Evolutionary conservation across 2,113 vertebrate genomes (phyloP).

Genomic region (Lepus americanus): DNA sequence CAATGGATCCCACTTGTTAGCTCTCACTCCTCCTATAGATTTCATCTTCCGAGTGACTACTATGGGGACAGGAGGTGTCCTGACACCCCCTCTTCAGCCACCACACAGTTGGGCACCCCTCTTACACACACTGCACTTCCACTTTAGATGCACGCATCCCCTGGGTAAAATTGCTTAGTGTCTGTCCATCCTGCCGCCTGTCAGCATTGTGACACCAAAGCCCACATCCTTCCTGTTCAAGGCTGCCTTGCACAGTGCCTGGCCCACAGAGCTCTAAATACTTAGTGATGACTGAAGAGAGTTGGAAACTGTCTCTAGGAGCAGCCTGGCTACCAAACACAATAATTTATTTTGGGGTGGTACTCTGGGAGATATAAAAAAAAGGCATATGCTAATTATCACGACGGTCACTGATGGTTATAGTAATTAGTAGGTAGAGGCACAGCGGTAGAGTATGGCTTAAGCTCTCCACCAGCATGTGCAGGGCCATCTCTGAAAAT

Average conservation of each 20-base stretch:
- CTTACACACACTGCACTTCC: neutral
- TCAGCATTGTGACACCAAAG: neutral
- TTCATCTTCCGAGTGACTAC: neutral
- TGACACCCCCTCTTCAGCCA: neutral
- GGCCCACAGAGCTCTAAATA: conserved; percentile 11
- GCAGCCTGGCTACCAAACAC: conserved; percentile 1
- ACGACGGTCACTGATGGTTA: conserved; percentile 60
- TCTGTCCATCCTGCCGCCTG: neutral
- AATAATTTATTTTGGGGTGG: conserved; percentile 74
- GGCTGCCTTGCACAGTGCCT: neutral
- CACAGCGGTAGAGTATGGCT: conserved; percentile 23
- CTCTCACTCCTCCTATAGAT: neutral
- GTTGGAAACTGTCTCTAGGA: conserved; percentile 59
- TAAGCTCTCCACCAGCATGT: conserved; percentile 22
- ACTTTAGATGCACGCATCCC: neutral
- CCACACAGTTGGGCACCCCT: neutral
- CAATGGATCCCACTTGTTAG: neutral
- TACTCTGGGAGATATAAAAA: conserved; percentile 68
- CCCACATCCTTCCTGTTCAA: neutral
- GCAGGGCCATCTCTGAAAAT: neutral
- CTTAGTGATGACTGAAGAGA: conserved; percentile 61
- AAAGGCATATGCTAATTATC: conserved; percentile 74
- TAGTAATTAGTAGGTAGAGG: conserved; percentile 76
- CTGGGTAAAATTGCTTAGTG: neutral
- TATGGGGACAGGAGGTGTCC: neutral